phyloP scores from a whole-genome alignment of 2,113 vertebrate genomes.

The Gymnorhina tibicen region DNA sequence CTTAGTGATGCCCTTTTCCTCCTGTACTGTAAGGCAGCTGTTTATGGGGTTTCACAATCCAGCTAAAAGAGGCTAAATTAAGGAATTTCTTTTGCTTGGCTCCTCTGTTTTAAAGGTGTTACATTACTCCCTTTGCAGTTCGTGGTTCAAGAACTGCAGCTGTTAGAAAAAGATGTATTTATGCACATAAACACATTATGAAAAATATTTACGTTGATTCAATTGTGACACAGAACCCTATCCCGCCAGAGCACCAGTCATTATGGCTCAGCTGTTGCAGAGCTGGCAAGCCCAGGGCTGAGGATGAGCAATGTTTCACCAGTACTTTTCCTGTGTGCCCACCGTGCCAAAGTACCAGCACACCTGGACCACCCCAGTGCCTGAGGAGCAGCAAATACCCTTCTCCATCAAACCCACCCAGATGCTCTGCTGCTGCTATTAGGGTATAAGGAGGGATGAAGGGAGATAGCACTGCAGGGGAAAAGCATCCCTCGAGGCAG shows the following conservation, averaged over 20 bases:
- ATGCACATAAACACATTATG: not conserved
- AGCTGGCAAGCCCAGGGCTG: not conserved
- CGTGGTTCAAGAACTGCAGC: not conserved
- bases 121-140: not conserved
- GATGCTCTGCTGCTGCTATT: not conserved
- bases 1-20: not conserved
- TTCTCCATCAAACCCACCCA: not conserved
- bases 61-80: not conserved
- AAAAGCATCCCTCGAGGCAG: not conserved
- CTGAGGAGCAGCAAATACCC: not conserved
- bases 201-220: not conserved
- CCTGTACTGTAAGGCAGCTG: not conserved
- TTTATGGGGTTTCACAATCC: not conserved
- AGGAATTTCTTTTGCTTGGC: not conserved
- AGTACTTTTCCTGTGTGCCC: not conserved
- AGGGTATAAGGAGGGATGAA: not conserved
- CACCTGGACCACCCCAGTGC: not conserved
- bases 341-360: not conserved
- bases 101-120: not conserved
- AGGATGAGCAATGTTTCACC: not conserved
- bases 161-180: not conserved
- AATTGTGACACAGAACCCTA: not conserved
- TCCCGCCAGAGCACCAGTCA: rapidly evolving
- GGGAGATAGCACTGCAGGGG: rapidly evolving
- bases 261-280: not conserved